phyloP scores from a whole-genome alignment of 1,140 invertebrate species.

The Odontomachus brunneus region DNA sequence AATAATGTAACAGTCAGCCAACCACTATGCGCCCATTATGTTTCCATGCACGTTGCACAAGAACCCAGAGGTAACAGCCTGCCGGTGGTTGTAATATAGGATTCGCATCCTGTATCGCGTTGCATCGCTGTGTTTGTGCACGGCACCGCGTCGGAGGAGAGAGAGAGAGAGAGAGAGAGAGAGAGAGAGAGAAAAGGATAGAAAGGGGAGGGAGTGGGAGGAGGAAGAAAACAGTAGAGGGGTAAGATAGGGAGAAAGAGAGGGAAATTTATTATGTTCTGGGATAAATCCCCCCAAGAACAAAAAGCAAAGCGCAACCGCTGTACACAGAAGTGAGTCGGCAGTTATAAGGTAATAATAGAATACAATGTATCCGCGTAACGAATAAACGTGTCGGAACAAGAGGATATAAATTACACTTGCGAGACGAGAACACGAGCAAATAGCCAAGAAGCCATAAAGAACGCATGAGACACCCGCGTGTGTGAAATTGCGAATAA shows the following conservation, averaged over 20 bases:
- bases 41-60: constrained; percentile 75
- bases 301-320: constrained; percentile 55
- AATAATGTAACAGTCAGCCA: constrained; percentile 81
- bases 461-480: neutral
- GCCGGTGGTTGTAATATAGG: constrained; percentile 70
- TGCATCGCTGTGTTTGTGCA: constrained; percentile 49
- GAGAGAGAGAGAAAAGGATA: neutral
- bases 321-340: constrained; percentile 43
- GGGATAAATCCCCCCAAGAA: constrained; percentile 52
- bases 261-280: constrained; percentile 56
- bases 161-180: neutral
- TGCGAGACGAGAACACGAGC: neutral
- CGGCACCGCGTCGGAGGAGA: constrained; percentile 28
- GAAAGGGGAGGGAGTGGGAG: neutral
- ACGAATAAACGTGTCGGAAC: constrained; percentile 51
- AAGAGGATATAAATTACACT: constrained; percentile 50
- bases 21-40: constrained; percentile 80
- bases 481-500: too few relatives aligned
- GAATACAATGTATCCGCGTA: constrained; percentile 52
- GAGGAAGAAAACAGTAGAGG: too few relatives aligned
- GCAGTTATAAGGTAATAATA: constrained; percentile 59
- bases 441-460: constrained; percentile 12
- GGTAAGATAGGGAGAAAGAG: constrained; percentile 27
- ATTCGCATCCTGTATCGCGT: constrained; percentile 70
- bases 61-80: constrained; percentile 70